A percentile compares a stretch with the other conserved stretches of the same genome.
phyloP scores from a whole-genome alignment of 2,797 vertebrate species.

The Tadarida brasiliensis region DNA sequence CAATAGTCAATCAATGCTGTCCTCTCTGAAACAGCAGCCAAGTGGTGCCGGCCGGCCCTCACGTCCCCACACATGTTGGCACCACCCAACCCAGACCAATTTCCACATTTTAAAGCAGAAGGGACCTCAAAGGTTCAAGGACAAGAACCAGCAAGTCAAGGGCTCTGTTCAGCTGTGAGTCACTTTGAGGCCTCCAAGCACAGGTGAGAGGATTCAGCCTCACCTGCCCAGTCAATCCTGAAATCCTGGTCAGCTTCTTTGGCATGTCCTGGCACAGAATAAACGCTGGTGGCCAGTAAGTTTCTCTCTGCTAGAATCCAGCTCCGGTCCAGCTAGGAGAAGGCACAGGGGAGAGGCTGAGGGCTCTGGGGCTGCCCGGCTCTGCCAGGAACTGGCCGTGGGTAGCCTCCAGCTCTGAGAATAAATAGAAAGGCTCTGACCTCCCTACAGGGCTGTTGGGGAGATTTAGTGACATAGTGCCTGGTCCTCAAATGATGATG shows the following conservation, averaged over 20 bases:
- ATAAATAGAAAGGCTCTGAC: neutral
- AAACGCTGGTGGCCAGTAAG: neutral
- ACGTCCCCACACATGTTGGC: rapidly evolving
- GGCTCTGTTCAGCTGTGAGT: neutral
- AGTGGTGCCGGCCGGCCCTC: neutral
- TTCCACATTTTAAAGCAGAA: neutral
- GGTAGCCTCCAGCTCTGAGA: neutral
- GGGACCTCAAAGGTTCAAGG: neutral
- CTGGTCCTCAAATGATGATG: neutral
- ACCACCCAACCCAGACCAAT: neutral
- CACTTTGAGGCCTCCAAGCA: neutral
- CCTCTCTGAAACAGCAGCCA: neutral
- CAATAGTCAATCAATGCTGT: neutral
- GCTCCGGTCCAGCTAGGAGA: neutral
- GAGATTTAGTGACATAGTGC: neutral
- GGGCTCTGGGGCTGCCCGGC: neutral
- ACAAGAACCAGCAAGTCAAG: neutral
- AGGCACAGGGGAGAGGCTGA: neutral
- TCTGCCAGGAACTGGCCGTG: neutral
- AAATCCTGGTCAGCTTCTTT: neutral
- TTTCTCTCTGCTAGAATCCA: neutral
- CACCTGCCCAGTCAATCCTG: neutral
- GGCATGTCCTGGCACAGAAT: neutral
- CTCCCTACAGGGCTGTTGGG: neutral
- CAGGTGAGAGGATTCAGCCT: neutral